These are phyloP conservation scores for Pseudachorutes palmiensis DNA, from an alignment of 1,140 invertebrate species.

Conservation along the genomic window DNA sequence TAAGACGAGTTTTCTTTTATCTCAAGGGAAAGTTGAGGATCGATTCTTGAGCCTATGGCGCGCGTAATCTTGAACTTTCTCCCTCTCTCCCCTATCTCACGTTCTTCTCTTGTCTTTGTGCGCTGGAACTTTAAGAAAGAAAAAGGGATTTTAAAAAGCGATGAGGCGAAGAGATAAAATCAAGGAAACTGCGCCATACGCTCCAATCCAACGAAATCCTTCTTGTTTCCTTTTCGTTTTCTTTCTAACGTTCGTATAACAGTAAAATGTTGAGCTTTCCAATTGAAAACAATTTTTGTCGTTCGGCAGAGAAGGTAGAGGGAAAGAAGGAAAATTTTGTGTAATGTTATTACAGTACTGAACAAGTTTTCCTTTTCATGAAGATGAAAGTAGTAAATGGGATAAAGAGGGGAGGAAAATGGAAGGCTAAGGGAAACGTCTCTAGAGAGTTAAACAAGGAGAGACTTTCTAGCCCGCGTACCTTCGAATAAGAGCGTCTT, in stretches of 20 bases:
- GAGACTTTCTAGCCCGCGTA: not conserved
- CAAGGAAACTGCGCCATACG: slow-evolving; percentile 9
- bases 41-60: not conserved
- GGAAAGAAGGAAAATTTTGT: not conserved
- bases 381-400: slow-evolving; percentile 11
- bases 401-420: not conserved
- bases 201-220: not conserved
- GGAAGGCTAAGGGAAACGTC: not conserved
- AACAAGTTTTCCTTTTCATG: slow-evolving; percentile 9
- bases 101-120: not conserved
- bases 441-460: not conserved
- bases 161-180: slow-evolving; percentile 9
- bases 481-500: not conserved
- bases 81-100: not conserved
- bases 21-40: too few species aligned
- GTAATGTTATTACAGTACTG: slow-evolving; percentile 5
- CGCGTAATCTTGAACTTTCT: not conserved
- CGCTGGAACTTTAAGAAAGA: not conserved
- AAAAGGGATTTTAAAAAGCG: not conserved
- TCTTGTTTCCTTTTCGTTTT: not conserved
- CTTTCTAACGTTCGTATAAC: too few species aligned
- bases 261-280: slow-evolving; percentile 8
- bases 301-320: not conserved
- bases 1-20: too few species aligned
- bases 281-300: not conserved